These are phyloP conservation scores for Peucedramus taeniatus DNA, from an alignment of 2,113 vertebrate species.

Conservation along the genomic window DNA sequence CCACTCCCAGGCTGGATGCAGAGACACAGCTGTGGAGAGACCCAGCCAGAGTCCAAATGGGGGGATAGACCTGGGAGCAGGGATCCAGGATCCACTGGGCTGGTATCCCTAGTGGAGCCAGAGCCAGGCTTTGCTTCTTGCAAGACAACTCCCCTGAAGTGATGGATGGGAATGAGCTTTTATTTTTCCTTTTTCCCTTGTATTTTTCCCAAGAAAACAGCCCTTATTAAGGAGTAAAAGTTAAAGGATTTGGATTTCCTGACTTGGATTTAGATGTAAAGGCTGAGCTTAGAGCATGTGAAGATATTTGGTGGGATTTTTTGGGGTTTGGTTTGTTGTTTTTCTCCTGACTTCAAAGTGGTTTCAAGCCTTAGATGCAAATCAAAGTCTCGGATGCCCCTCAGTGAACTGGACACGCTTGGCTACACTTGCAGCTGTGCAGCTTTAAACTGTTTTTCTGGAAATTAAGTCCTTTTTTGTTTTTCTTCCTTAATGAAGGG, in stretches of 20 bases:
- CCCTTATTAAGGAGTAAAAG: not conserved
- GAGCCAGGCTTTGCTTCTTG: not conserved
- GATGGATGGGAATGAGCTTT: not conserved
- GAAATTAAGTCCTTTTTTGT: not conserved
- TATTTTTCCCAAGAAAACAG: not conserved
- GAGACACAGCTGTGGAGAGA: not conserved
- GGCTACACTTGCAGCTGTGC: not conserved
- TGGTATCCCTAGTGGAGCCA: rapidly evolving
- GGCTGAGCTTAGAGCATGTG: not conserved
- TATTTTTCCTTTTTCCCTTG: not conserved
- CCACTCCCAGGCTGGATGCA: not conserved
- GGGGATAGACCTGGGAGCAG: not conserved
- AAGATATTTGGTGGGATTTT: not conserved
- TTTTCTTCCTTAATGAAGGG: not conserved
- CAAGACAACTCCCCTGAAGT: not conserved
- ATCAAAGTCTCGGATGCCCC: not conserved
- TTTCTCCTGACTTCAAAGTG: not conserved
- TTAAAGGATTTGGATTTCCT: not conserved
- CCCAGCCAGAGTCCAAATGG: not conserved
- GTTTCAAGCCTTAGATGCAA: not conserved
- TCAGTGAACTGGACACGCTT: not conserved
- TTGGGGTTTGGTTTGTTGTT: not conserved
- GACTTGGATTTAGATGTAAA: not conserved
- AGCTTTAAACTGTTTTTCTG: not conserved
- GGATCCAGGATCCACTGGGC: not conserved